Evolutionary conservation across 2,888 invertebrate species (phyloP).

Genomic region (Phalera bucephala): DNA sequence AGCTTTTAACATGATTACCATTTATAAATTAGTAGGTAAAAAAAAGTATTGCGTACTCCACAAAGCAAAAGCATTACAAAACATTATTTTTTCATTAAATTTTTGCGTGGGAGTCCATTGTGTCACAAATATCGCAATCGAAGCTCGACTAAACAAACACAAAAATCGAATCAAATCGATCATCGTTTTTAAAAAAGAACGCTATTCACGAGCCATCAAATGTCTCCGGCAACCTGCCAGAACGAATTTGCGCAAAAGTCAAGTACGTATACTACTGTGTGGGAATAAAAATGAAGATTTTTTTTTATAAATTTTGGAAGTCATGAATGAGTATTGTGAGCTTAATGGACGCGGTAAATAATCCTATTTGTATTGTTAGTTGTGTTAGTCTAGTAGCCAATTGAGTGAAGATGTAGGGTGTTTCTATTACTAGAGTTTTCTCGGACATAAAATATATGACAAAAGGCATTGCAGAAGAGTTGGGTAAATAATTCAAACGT

Average conservation of each 20-base stretch:
- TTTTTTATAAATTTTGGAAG: constrained; percentile 31
- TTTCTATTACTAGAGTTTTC: neutral
- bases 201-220: constrained; percentile 40
- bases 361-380: constrained; percentile 70
- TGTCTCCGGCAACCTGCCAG: constrained; percentile 53
- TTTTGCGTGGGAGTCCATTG: constrained; percentile 60
- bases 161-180: constrained; percentile 75
- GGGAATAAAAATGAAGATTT: constrained; percentile 53
- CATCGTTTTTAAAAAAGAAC: constrained; percentile 52
- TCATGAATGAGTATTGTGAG: constrained; percentile 68
- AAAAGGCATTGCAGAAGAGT: too few species aligned
- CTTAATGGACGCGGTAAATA: constrained; percentile 73
- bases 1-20: too few species aligned
- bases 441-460: too few species aligned
- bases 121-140: constrained; percentile 41
- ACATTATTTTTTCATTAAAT: constrained; percentile 6
- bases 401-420: constrained; percentile 35
- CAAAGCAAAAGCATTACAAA: too few species aligned
- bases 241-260: constrained; percentile 55
- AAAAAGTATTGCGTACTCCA: too few species aligned
- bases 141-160: constrained; percentile 61
- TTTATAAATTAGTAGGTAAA: too few species aligned
- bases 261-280: constrained; percentile 41
- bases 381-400: constrained; percentile 43
- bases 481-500: too few species aligned